Percentiles rank a stretch among this genome's conserved stretches.
phyloP scores from a whole-genome alignment of 2,113 vertebrate genomes.

The Chloropsis cyanopogon region DNA sequence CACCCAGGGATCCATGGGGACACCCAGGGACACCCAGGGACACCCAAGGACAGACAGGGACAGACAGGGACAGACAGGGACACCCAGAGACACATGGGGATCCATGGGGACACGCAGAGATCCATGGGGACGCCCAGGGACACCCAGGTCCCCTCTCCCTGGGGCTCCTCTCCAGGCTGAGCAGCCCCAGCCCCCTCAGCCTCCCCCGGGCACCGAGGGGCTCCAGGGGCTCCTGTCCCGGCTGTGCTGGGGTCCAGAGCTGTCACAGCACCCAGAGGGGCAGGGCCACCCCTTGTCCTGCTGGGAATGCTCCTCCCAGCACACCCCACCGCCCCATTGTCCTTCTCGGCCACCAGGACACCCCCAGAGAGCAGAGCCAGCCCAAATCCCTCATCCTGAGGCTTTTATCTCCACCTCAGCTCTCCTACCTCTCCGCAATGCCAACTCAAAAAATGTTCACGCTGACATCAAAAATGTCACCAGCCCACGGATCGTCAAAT shows the following conservation, averaged over 20 bases:
- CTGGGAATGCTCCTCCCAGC: background rate
- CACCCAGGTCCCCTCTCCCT: background rate
- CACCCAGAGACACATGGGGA: too few species aligned
- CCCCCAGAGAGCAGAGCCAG: background rate
- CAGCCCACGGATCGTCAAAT: rapidly evolving
- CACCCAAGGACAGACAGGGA: too few species aligned
- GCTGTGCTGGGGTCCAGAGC: background rate
- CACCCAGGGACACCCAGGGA: background rate
- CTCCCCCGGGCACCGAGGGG: too few species aligned
- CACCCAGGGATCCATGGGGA: background rate
- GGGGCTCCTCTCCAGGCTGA: background rate
- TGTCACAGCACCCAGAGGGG: background rate
- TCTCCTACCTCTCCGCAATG: background rate
- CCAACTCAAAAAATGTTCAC: background rate
- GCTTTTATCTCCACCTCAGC: background rate
- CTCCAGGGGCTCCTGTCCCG: background rate
- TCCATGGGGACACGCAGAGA: too few species aligned
- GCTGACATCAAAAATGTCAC: background rate
- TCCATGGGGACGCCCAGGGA: background rate
- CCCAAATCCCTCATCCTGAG: background rate
- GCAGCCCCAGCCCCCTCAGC: background rate
- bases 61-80: too few species aligned
- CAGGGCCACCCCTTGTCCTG: background rate
- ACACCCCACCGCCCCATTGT: background rate
- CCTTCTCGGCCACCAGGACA: background rate